Percentiles rank a stretch among this genome's conserved stretches.
These are phyloP conservation scores for Acanthisitta chloris DNA, from an alignment of 2,113 vertebrate species.

Conservation along the genomic window DNA sequence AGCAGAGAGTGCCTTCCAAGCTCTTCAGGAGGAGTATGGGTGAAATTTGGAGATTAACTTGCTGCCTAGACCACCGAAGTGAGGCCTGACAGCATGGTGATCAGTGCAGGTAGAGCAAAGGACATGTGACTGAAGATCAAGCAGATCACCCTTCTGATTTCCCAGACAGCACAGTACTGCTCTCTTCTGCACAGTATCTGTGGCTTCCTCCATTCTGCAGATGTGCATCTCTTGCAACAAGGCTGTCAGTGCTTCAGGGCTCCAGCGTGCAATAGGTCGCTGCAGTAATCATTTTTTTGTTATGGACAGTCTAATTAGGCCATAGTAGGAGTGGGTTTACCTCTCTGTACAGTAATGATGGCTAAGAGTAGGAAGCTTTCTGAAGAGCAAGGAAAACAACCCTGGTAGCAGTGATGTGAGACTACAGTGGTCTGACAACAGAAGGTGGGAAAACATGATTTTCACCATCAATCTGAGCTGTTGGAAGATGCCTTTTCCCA, in stretches of 20 bases:
- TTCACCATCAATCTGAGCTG: background rate
- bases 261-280: background rate
- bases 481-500: background rate
- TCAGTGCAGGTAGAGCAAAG: background rate
- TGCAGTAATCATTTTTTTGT: background rate
- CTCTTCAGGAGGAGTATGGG: background rate
- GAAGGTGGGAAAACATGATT: background rate
- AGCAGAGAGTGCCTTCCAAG: background rate
- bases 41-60: background rate
- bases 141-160: background rate
- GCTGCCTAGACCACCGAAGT: background rate
- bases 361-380: background rate
- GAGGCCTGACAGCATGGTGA: background rate
- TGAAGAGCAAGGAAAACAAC: background rate
- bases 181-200: background rate
- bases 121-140: background rate
- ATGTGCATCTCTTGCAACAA: accelerated
- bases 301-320: background rate
- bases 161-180: background rate
- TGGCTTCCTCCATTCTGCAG: background rate
- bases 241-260: background rate
- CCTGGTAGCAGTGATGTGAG: background rate
- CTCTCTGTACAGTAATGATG: accelerated
- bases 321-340: background rate
- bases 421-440: background rate